A percentile compares a stretch with the other conserved stretches of the same genome.
phyloP scores from a whole-genome alignment of 2,888 invertebrate species.

The Folsomia manolachei region DNA sequence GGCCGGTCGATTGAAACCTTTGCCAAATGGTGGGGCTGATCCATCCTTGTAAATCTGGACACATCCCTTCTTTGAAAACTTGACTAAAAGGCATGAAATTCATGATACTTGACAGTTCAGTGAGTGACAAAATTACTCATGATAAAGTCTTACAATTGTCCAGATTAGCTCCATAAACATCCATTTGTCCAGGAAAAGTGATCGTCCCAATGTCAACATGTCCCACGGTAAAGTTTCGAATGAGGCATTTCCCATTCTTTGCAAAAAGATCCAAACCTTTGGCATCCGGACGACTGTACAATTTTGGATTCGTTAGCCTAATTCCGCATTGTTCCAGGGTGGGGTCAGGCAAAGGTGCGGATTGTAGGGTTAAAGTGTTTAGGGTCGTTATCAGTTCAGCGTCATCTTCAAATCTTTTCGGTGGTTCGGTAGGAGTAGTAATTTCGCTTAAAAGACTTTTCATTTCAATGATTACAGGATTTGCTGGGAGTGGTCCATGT shows the following conservation, averaged over 20 bases:
- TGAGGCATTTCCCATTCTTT: background rate
- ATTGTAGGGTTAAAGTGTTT: too few species aligned
- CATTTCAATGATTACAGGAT: too few species aligned
- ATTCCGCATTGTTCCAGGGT: background rate
- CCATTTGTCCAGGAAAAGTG: conserved; percentile 13
- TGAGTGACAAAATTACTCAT: background rate
- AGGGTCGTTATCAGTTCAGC: too few species aligned
- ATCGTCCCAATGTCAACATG: conserved; percentile 19
- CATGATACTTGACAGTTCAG: background rate
- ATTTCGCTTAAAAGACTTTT: too few species aligned
- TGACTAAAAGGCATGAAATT: background rate
- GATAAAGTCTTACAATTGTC: background rate
- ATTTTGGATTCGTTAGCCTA: background rate
- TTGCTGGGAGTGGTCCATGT: too few species aligned
- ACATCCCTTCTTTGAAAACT: background rate
- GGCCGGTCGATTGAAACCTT: background rate
- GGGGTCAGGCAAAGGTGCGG: too few species aligned
- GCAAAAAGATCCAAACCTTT: background rate
- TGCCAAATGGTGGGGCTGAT: background rate
- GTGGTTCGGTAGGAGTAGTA: too few species aligned
- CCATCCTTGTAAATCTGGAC: background rate
- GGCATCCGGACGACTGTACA: background rate
- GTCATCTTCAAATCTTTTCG: too few species aligned
- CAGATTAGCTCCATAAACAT: conserved; percentile 17
- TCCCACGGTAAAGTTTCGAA: conserved; percentile 10